Evolutionary conservation across 2,113 vertebrate genomes (phyloP).

Genomic region (Hippocampus guttulatus): DNA sequence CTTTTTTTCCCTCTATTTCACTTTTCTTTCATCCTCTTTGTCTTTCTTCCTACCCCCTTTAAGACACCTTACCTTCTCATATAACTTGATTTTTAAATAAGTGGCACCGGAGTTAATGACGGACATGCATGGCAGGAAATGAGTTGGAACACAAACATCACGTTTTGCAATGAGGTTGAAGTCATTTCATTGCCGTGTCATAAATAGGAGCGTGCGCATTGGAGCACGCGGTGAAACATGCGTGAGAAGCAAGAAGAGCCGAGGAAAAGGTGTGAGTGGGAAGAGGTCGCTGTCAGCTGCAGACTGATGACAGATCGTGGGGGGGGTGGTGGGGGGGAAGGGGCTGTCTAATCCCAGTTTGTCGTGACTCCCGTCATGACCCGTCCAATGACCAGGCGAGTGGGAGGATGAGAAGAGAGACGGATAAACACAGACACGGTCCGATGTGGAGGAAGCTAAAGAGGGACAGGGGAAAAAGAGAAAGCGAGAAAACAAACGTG

Average conservation of each 20-base stretch:
- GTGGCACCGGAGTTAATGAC: background rate
- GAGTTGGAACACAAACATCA: slow-evolving; percentile 5
- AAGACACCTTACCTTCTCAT: background rate
- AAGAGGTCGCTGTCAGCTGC: slow-evolving; percentile 60
- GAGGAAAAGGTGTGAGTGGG: slow-evolving; percentile 59
- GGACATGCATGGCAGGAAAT: background rate
- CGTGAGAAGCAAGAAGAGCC: slow-evolving; percentile 39
- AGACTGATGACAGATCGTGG: slow-evolving; percentile 60
- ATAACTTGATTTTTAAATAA: background rate
- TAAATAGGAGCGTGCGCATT: background rate
- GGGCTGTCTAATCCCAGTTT: slow-evolving; percentile 30
- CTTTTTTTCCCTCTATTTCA: background rate
- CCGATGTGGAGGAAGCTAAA: slow-evolving; percentile 44
- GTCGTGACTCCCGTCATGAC: slow-evolving; percentile 59
- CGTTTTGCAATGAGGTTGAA: slow-evolving; percentile 2
- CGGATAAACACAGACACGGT: slow-evolving; percentile 44
- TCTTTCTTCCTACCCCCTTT: background rate
- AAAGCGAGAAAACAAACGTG: slow-evolving; percentile 24
- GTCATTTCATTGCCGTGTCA: background rate
- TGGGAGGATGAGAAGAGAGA: slow-evolving; percentile 50
- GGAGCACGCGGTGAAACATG: slow-evolving; percentile 36
- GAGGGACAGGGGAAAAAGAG: slow-evolving; percentile 23
- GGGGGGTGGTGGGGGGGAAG: background rate
- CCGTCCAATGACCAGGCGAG: slow-evolving; percentile 53
- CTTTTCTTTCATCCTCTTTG: background rate